These are phyloP conservation scores for Gymnobelideus leadbeateri DNA, from an alignment of 2,113 vertebrate species.

Conservation along the genomic window DNA sequence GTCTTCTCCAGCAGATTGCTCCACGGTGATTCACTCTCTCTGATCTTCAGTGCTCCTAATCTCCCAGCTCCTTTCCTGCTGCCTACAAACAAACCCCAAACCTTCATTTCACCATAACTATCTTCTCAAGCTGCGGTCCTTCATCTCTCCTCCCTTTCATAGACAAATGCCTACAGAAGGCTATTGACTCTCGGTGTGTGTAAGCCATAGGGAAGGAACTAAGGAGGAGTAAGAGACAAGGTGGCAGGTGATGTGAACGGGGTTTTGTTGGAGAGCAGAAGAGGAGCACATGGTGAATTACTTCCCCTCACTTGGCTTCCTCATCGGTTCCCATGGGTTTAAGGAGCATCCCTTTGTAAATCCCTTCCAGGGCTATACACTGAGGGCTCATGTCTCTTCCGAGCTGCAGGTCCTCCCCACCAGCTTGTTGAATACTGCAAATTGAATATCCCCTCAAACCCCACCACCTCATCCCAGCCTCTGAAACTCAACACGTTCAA, in stretches of 20 bases:
- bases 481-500: background rate
- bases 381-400: background rate
- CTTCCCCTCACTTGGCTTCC: background rate
- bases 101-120: background rate
- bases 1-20: background rate
- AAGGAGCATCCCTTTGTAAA: background rate
- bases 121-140: background rate
- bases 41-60: background rate
- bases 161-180: background rate
- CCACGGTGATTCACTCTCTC: background rate
- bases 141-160: background rate
- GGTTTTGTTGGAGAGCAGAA: too few relatives aligned
- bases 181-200: background rate
- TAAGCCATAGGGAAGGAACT: too few relatives aligned
- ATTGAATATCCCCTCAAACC: background rate
- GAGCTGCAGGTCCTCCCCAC: background rate
- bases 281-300: too few relatives aligned
- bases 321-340: background rate
- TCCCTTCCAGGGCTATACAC: background rate
- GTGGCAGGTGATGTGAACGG: too few relatives aligned
- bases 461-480: background rate
- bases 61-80: background rate
- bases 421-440: background rate
- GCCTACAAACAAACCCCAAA: background rate
- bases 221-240: too few relatives aligned